phyloP scores from a whole-genome alignment of 2,113 vertebrate genomes.

The Stigmatopora argus region DNA sequence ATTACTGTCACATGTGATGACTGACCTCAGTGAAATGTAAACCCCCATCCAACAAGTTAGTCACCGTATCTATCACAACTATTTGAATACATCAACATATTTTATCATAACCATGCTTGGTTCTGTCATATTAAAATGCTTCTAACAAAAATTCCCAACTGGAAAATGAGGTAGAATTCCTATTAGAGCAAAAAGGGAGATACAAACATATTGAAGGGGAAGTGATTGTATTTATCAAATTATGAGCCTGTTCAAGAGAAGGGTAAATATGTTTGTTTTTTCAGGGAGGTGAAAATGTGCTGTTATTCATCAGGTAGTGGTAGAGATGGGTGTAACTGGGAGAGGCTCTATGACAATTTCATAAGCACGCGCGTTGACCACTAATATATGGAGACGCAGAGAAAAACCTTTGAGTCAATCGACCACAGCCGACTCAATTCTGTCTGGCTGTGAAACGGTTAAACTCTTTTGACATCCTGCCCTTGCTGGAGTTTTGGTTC shows the following conservation, averaged over 20 bases:
- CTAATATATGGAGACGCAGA: slow-evolving; percentile 54
- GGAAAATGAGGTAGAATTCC: slow-evolving; percentile 23
- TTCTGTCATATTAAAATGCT: not conserved
- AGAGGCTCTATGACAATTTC: slow-evolving; percentile 46
- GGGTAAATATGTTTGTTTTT: not conserved
- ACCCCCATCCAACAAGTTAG: not conserved
- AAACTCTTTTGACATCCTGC: slow-evolving; percentile 50
- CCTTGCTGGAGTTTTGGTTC: slow-evolving; percentile 36
- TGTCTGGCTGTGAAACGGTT: slow-evolving; percentile 71
- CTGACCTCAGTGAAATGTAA: not conserved
- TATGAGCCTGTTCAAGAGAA: not conserved
- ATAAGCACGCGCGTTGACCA: slow-evolving; percentile 45
- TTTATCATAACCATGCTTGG: not conserved
- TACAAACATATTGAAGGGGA: slow-evolving; percentile 33
- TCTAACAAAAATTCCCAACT: not conserved
- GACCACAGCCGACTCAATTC: slow-evolving; percentile 69
- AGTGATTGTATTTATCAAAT: slow-evolving; percentile 19
- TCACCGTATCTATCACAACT: not conserved
- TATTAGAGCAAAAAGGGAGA: slow-evolving; percentile 47
- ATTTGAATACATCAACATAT: not conserved
- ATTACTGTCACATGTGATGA: not conserved
- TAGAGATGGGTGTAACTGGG: slow-evolving; percentile 56
- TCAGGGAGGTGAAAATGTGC: slow-evolving; percentile 1
- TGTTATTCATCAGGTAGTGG: slow-evolving; percentile 38
- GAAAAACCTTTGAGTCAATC: slow-evolving; percentile 60